Evolutionary conservation across 2,113 vertebrate species (phyloP).

Genomic region (human): DNA sequence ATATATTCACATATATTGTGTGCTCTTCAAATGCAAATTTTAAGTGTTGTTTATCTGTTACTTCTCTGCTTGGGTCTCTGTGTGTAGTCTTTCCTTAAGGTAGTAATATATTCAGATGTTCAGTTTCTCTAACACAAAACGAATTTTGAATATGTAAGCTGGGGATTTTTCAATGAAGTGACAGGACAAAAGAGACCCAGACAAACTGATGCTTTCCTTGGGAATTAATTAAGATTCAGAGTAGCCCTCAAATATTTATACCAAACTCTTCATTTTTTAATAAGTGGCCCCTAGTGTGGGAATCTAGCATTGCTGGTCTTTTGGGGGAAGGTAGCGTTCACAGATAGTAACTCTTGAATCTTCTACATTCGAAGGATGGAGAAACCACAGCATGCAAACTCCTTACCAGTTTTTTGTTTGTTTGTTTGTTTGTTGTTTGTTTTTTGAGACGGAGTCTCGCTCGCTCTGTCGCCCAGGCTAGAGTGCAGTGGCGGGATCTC

Average conservation of each 20-base stretch:
- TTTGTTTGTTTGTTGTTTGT: too few relatives aligned
- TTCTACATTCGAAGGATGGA: neutral
- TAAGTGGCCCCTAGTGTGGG: neutral
- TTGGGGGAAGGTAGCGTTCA: neutral
- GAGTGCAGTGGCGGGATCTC: too few relatives aligned
- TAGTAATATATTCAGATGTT: slow-evolving; percentile 4
- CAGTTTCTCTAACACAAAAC: neutral
- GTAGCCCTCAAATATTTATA: neutral
- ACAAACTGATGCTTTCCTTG: neutral
- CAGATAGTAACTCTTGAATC: neutral
- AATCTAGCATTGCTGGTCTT: neutral
- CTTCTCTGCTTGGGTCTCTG: neutral
- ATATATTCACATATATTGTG: slow-evolving; percentile 38
- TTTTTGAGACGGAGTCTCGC: too few relatives aligned
- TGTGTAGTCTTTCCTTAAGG: slow-evolving; percentile 40
- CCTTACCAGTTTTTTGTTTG: neutral
- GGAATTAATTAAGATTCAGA: neutral
- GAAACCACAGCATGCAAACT: neutral
- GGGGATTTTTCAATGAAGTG: neutral
- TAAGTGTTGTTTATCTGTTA: slow-evolving; percentile 64
- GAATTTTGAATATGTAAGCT: neutral
- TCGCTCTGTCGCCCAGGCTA: too few relatives aligned
- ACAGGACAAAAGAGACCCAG: neutral
- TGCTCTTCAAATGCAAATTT: slow-evolving; percentile 66
- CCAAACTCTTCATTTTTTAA: neutral